Evolutionary conservation across 2,797 vertebrate species (phyloP), one percentile per base, ranked within the genome.

Genomic region (Rhinella marina): DNA sequence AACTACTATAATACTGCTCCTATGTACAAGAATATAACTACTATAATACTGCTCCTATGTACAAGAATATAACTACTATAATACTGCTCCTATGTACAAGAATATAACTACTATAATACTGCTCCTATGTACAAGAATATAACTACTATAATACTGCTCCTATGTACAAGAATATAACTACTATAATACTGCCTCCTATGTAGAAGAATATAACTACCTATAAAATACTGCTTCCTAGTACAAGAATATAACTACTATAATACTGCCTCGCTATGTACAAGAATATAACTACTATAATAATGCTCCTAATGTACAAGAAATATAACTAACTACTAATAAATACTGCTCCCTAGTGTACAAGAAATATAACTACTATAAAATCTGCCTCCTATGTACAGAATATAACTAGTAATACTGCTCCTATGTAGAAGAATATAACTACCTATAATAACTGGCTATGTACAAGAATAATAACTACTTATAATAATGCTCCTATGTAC

Each of bases 61-160:
- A 66, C 64, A 27, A 66, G 64, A 66, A 66, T 66, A 66, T 66
- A 66, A 27, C 64, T 66, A 27, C 64, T 66, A 70, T 70, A 70
- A 73, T 73, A 48, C 70, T 48, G 32, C 50, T 12, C 73, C 48
- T 52, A 76, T 76, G 21, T 52, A 76, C 73, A 54, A 76, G 73
- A 76, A 76, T 76, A 76, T 76, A 76, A 76, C 73, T 76, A 75
- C 13, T 76, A 76, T 54, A 76, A 76, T 76, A 76, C 72, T 76
- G 48, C 73, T 16, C 72, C 73, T 76, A 76, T 76, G 12, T 76
- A 76, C 73, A 76, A 76, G 48, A 76, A 76, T 76, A 76, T 76
- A 76, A 76, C 73, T 75, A 50, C 48, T 76, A 76, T 76, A 76
- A 76, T 52, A 76, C 48, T 52, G 41, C 73, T 8, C 73, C 73